Evolutionary conservation across 2,113 vertebrate species (phyloP).

Genomic region (Cheilinus undulatus): DNA sequence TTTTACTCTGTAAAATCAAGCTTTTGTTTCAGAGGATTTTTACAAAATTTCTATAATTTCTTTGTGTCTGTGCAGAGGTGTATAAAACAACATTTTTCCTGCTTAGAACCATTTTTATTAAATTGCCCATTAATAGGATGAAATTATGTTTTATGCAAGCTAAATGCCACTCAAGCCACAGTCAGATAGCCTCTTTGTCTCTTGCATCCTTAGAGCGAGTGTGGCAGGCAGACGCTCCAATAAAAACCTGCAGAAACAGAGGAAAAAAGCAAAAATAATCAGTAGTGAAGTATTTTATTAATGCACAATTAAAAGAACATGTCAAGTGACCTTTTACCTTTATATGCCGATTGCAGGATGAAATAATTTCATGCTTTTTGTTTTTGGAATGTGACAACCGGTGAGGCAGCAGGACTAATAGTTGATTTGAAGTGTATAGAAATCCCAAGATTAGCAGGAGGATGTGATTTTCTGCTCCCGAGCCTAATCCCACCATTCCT

Average conservation of each 20-base stretch:
- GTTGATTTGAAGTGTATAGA: slow-evolving; percentile 75
- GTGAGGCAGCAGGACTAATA: slow-evolving; percentile 42
- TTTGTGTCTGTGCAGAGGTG: slow-evolving; percentile 6
- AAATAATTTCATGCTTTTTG: slow-evolving; percentile 28
- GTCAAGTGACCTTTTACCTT: not conserved
- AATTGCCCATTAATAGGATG: slow-evolving; percentile 73
- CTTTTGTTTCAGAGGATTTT: slow-evolving; percentile 29
- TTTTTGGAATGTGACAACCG: slow-evolving; percentile 51
- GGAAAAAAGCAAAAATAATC: slow-evolving; percentile 37
- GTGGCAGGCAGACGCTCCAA: slow-evolving; percentile 47
- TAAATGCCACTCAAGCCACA: slow-evolving; percentile 56
- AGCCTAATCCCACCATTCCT: slow-evolving; percentile 83
- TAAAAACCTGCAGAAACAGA: slow-evolving; percentile 36
- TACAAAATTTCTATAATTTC: not conserved
- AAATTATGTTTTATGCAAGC: too few species aligned
- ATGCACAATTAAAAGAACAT: slow-evolving; percentile 5
- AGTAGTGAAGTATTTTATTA: slow-evolving; percentile 6
- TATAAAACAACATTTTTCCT: slow-evolving; percentile 6
- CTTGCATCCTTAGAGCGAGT: slow-evolving; percentile 55
- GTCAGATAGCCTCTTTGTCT: slow-evolving; percentile 70
- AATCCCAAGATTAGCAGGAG: slow-evolving; percentile 72
- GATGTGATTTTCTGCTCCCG: slow-evolving; percentile 72
- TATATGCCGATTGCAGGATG: not conserved
- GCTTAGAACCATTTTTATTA: slow-evolving; percentile 62
- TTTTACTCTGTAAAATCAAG: slow-evolving; percentile 2